Evolutionary conservation across 1,140 invertebrate species (phyloP).

Genomic region (Aphelenchoides avenae): DNA sequence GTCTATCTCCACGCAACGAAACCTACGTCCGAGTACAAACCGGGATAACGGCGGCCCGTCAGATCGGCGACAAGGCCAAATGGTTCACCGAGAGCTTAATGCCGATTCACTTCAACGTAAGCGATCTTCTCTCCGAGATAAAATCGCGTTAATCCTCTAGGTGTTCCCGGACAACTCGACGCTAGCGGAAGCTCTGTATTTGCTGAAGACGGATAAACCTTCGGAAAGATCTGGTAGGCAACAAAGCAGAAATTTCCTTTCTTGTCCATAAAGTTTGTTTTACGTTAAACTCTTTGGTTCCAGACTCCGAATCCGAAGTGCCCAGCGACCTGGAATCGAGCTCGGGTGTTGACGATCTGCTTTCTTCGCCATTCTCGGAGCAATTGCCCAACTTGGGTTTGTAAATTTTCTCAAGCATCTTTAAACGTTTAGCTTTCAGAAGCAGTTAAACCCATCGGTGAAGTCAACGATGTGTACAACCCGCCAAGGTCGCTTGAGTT

Average conservation of each 20-base stretch:
- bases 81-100: constrained; percentile 82
- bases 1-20: constrained; percentile 88
- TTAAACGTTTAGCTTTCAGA: constrained; percentile 13
- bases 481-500: constrained; percentile 51
- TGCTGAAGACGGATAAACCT: constrained; percentile 32
- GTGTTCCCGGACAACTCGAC: constrained; percentile 58
- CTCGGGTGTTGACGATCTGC: no score
- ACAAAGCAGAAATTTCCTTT: background rate
- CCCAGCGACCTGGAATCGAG: constrained; percentile 33
- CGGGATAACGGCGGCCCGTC: constrained; percentile 79
- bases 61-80: constrained; percentile 93
- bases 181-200: constrained; percentile 59
- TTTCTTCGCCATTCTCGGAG: constrained; percentile 22
- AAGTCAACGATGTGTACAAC: constrained; percentile 55
- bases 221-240: no score
- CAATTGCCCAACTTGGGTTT: constrained; percentile 21
- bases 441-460: constrained; percentile 46
- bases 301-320: constrained; percentile 48
- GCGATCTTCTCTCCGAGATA: constrained; percentile 6
- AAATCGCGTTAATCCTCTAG: constrained; percentile 28
- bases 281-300: no score
- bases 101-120: constrained; percentile 85
- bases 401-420: constrained; percentile 27
- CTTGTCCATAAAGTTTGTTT: constrained; percentile 19
- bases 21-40: constrained; percentile 94